Conservation (phyloP, 2,797 vertebrate species). For the Melanotaenia parkinsoni region DNA sequence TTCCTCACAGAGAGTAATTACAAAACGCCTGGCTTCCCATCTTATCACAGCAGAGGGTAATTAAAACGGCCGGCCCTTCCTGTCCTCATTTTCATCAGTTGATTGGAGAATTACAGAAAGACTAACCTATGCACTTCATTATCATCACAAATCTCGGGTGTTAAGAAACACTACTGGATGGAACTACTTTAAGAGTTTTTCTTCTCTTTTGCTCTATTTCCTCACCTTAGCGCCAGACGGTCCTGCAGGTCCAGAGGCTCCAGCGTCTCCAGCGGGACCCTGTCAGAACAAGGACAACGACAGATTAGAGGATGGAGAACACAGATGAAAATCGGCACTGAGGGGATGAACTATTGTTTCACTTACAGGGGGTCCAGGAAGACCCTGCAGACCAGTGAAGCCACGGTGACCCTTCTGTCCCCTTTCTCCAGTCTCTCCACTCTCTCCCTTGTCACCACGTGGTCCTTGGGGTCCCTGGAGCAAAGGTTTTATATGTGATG, state of each 20-base stretch:
- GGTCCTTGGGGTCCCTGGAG: conserved; percentile 94
- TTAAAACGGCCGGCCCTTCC: conserved; percentile 66
- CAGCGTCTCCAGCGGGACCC: conserved; percentile 93
- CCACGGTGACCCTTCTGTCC: conserved; percentile 97
- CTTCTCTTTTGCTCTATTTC: conserved; percentile 22
- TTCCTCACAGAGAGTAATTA: conserved; percentile 67
- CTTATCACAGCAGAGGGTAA: conserved; percentile 70
- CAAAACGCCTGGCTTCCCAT: conserved; percentile 57
- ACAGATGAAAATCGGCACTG: not conserved
- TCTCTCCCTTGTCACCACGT: conserved; percentile 96
- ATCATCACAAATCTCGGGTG: conserved; percentile 41
- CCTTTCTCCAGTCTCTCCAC: conserved; percentile 93
- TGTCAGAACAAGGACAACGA: conserved; percentile 58
- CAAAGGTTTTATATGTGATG: conserved; percentile 30
- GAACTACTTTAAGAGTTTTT: conserved; percentile 35
- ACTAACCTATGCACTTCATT: conserved; percentile 67
- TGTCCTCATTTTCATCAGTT: conserved; percentile 49
- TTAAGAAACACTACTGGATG: conserved; percentile 30
- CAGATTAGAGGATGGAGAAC: conserved; percentile 23
- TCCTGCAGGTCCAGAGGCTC: conserved; percentile 88
- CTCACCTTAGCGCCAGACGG: conserved; percentile 92
- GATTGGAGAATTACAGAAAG: conserved; percentile 63
- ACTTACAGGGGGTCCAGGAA: conserved; percentile 95
- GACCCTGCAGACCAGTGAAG: conserved; percentile 97
- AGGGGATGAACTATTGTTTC: not conserved